These are phyloP conservation scores for Eupithecia exiguata DNA, from an alignment of 2,888 invertebrate genomes.

Conservation along the genomic window DNA sequence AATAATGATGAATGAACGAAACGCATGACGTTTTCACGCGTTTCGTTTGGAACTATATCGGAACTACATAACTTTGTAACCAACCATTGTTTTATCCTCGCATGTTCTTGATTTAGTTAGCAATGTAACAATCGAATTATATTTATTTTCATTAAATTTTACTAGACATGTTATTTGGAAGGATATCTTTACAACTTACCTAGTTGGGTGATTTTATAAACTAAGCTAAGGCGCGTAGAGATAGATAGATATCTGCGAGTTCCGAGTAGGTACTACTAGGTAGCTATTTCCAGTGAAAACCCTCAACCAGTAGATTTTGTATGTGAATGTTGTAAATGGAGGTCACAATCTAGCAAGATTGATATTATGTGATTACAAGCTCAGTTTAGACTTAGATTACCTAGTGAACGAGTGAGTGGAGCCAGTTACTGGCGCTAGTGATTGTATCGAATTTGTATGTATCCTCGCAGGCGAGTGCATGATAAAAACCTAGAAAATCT, in stretches of 20 bases:
- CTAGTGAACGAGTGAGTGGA: slow-evolving; percentile 35
- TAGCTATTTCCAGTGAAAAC: slow-evolving; percentile 9
- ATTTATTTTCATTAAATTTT: not conserved
- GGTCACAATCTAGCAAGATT: slow-evolving; percentile 35
- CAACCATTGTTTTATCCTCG: not conserved
- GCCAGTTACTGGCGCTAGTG: slow-evolving; percentile 23
- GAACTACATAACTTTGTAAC: not conserved
- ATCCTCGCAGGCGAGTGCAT: slow-evolving; percentile 14
- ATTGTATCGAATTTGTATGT: slow-evolving; percentile 20
- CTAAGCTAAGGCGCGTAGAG: not conserved
- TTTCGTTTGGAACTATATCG: not conserved
- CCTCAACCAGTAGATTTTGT: not conserved
- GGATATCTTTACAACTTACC: not conserved
- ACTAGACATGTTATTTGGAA: not conserved
- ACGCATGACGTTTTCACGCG: not conserved
- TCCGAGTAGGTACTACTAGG: not conserved
- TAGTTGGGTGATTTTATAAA: not conserved
- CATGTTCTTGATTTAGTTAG: not conserved
- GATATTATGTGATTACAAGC: slow-evolving; percentile 50
- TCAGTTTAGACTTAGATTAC: slow-evolving; percentile 47
- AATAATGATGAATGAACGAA: not conserved
- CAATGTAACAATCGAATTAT: not conserved
- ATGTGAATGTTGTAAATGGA: slow-evolving; percentile 2
- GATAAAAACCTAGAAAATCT: not conserved
- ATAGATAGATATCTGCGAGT: not conserved